Base-by-base conservation (phyloP, 2,113 vertebrate species). In the Eudyptes chrysolophus region DNA sequence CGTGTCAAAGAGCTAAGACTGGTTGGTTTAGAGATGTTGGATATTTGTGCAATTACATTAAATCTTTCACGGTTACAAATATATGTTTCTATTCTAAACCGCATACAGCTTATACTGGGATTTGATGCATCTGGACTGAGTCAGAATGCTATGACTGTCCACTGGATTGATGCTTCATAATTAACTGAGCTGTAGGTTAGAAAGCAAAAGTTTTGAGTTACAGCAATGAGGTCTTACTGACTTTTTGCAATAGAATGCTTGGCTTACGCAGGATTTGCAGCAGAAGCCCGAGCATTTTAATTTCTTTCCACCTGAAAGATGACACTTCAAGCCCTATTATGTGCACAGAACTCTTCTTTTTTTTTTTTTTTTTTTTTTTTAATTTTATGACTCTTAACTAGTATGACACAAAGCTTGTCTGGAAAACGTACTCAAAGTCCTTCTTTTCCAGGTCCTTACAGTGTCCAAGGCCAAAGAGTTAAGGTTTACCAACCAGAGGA, bases 401-500 rank as follows among this genome's bases (percentile, higher is more conserved):
- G 49, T 87, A 74, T 87, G 34, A 80, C 22, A 26, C 32, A 84
- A 42, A 64, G 7, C 61, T 84, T 92, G 52, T 70, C 52, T 89
- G 79, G 83, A 96, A 58, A 34, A 61, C 71, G 17, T 90, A 48
- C 34, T 94, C 20, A 44, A 34, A 87, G 42, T 89, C 80, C 74
- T 69, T 95, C 49, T 98, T 83, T 92, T 95, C 36, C 87, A 99
- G 99, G 99, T 96, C 99, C 99, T 51, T 99, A 98, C 96, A 99
- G 98, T 69, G 98, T 99, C 95, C 99, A 99, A 97, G 99, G 99
- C 94, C 98, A 99, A 95, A 98, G 98, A 93, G 99, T 99, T 87
- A 99, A 99, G 66, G 98, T 99, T n/a, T 99, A 99, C 95, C 99
- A 99, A 95, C 99, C 99, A 36, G 99, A 99, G 96, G 98, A 99